Evolutionary conservation across 2,797 vertebrate genomes (phyloP).

Genomic region (Malacoraja senta): DNA sequence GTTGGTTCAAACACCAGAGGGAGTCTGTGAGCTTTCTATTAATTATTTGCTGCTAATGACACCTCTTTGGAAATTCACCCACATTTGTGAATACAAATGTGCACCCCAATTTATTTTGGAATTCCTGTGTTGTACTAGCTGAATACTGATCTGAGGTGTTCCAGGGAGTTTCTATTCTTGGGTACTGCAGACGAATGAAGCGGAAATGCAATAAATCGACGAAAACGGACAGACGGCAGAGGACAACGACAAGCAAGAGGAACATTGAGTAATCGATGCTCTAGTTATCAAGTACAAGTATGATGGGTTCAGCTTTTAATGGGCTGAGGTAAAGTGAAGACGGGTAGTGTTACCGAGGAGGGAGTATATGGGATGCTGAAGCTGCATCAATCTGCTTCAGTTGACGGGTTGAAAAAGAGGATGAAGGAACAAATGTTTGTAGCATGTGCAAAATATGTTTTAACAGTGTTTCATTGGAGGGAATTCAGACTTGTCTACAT

Average conservation of each 20-base stretch:
- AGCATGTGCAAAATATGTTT: background rate
- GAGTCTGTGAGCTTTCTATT: background rate
- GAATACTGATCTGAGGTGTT: background rate
- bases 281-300: background rate
- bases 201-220: too few relatives aligned
- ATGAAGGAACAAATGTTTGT: background rate
- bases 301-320: background rate
- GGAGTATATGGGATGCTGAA: background rate
- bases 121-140: background rate
- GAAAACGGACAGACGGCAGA: background rate
- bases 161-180: background rate
- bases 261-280: background rate
- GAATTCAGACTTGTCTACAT: background rate
- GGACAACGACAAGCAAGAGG: background rate
- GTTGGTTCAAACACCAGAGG: background rate
- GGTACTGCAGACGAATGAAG: too few relatives aligned
- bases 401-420: too few relatives aligned
- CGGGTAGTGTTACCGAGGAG: background rate
- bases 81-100: background rate
- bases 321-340: background rate
- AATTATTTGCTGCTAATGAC: background rate
- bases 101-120: background rate
- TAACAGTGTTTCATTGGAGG: background rate
- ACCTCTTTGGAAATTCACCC: background rate
- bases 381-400: background rate